A percentile compares a stretch with the other conserved stretches of the same genome.
phyloP scores from a whole-genome alignment of 2,113 vertebrate species.

The Ramphastos sulfuratus region DNA sequence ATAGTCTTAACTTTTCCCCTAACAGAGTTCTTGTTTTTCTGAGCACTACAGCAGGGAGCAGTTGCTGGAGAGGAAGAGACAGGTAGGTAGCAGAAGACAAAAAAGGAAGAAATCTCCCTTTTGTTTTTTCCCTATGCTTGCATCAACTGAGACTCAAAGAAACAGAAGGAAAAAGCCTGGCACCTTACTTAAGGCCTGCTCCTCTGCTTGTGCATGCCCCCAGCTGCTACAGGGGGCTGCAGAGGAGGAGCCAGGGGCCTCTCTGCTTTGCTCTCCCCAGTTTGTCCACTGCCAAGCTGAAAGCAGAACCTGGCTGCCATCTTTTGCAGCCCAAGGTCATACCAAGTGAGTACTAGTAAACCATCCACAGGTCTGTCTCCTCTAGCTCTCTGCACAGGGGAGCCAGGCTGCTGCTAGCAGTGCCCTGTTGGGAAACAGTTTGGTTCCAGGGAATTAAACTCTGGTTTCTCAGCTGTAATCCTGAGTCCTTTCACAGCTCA shows the following conservation, averaged over 20 bases:
- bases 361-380: neutral
- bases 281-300: neutral
- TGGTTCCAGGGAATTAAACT: neutral
- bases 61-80: neutral
- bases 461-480: neutral
- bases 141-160: neutral
- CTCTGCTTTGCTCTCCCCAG: neutral
- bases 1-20: constrained; percentile 24
- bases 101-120: neutral
- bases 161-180: neutral
- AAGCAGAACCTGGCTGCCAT: neutral
- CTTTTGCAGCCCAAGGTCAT: neutral
- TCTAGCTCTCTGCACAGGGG: neutral
- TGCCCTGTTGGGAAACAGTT: neutral
- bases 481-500: neutral
- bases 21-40: constrained; percentile 12
- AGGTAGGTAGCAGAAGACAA: neutral
- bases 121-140: neutral
- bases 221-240: neutral
- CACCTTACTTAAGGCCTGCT: neutral
- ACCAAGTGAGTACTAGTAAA: neutral
- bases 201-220: neutral
- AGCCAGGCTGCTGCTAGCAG: neutral
- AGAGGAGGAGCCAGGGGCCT: neutral
- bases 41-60: neutral